phyloP scores from a whole-genome alignment of 2,888 invertebrate species.

The Mesochorus sp. region DNA sequence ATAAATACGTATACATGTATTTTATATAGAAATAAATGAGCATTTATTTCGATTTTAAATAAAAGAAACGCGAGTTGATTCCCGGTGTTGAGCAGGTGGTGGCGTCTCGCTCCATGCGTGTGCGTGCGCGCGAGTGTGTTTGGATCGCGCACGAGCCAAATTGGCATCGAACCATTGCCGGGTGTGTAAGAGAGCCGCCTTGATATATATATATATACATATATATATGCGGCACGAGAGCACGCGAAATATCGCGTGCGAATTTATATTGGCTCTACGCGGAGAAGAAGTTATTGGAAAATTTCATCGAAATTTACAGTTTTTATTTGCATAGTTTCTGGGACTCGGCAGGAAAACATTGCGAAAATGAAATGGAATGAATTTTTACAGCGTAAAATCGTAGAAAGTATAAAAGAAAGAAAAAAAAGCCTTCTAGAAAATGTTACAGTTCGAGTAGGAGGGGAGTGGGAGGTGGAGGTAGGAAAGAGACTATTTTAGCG shows the following conservation, averaged over 20 bases:
- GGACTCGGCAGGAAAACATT: background rate
- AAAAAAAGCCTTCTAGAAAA: slow-evolving; percentile 8
- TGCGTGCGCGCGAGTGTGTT: slow-evolving; percentile 19
- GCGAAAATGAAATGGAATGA: slow-evolving; percentile 18
- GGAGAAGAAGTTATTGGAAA: too few species aligned
- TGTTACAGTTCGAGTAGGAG: background rate
- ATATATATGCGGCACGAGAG: slow-evolving; percentile 12
- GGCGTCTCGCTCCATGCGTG: background rate
- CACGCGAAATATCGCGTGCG: slow-evolving; percentile 56
- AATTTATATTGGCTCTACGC: slow-evolving; percentile 25
- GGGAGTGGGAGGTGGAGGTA: too few species aligned
- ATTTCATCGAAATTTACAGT: too few species aligned
- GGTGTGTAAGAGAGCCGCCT: slow-evolving; percentile 27
- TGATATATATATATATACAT: background rate
- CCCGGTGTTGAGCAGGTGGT: slow-evolving; percentile 52
- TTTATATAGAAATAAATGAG: too few species aligned
- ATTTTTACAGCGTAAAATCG: slow-evolving; percentile 26
- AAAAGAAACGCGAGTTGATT: slow-evolving; percentile 19
- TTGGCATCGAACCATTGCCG: slow-evolving; percentile 50
- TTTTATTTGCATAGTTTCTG: too few species aligned
- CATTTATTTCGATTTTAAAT: slow-evolving; percentile 42
- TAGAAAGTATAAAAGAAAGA: slow-evolving; percentile 6
- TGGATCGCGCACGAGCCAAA: slow-evolving; percentile 58
- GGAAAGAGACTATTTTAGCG: slow-evolving; percentile 49
- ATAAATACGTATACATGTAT: background rate